A percentile compares a stretch with the other conserved stretches of the same genome.
These are phyloP conservation scores for Liolophura sinensis DNA, from an alignment of 1,140 invertebrate genomes.

Conservation along the genomic window DNA sequence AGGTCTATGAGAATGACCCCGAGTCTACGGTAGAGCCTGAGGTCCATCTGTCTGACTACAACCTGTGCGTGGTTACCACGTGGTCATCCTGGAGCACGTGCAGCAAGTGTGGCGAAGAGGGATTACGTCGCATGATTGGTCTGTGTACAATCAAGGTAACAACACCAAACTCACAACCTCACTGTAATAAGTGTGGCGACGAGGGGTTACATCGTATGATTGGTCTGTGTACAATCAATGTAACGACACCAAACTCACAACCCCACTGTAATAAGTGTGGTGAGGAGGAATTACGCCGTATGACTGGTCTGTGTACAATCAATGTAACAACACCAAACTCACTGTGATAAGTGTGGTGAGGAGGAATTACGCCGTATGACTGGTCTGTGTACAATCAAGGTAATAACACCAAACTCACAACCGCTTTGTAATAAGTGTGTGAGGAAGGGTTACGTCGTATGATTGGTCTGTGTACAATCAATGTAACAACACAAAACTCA, in stretches of 20 bases:
- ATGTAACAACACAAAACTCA: no score
- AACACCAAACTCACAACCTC: no score
- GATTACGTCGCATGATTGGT: conserved; percentile 31
- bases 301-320: not conserved
- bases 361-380: not conserved
- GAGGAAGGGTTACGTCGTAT: not conserved
- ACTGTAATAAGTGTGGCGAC: conserved; percentile 63
- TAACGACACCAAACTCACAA: no score
- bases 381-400: not conserved
- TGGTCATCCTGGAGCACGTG: conserved; percentile 70
- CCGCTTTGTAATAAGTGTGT: no score
- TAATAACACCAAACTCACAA: no score
- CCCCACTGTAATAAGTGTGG: no score
- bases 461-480: not conserved
- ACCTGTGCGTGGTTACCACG: conserved; percentile 40
- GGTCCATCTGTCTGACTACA: conserved; percentile 15
- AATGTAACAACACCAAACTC: not conserved
- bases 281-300: not conserved
- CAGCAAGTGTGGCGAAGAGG: conserved; percentile 64
- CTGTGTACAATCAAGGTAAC: conserved; percentile 38
- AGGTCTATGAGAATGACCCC: no score
- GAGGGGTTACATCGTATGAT: not conserved
- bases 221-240: not conserved
- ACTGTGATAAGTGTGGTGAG: no score
- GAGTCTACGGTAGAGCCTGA: no score